Evolutionary conservation across 2,888 invertebrate genomes (phyloP).

Genomic region (Serripes groenlandicus): DNA sequence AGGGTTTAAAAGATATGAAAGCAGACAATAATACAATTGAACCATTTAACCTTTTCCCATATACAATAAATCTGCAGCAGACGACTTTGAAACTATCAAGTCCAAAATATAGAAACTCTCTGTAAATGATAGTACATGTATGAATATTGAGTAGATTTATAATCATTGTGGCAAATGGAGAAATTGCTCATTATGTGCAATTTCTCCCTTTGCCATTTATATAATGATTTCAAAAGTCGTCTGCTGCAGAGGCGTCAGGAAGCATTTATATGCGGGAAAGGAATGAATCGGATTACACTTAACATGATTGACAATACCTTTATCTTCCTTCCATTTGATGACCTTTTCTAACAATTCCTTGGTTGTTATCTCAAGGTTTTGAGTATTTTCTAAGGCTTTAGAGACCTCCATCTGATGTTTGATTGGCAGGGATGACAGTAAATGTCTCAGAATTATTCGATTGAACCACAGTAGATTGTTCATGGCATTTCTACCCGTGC

Average conservation of each 20-base stretch:
- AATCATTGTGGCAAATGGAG: background rate
- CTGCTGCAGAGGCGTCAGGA: background rate
- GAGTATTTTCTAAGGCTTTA: constrained; percentile 59
- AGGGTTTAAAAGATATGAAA: too few relatives aligned
- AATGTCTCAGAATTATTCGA: constrained; percentile 57
- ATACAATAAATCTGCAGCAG: too few relatives aligned
- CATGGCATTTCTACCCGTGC: constrained; percentile 73
- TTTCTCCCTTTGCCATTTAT: background rate
- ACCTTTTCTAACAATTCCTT: constrained; percentile 47
- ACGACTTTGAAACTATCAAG: too few relatives aligned
- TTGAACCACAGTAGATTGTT: constrained; percentile 68
- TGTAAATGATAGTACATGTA: too few relatives aligned
- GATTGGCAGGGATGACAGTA: constrained; percentile 63
- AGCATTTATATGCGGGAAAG: background rate
- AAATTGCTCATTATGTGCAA: background rate
- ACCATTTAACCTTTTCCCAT: too few relatives aligned
- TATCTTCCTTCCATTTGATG: constrained; percentile 15
- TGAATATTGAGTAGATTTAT: too few relatives aligned
- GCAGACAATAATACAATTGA: too few relatives aligned
- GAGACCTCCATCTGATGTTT: constrained; percentile 43
- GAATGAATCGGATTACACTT: background rate
- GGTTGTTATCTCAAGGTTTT: constrained; percentile 55
- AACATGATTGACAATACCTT: background rate
- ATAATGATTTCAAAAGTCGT: background rate
- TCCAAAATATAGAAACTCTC: too few relatives aligned